Base-by-base conservation (phyloP, 30 jellyfish, hydroid and myxozoan species). In the Phacellophora camtschatica region DNA sequence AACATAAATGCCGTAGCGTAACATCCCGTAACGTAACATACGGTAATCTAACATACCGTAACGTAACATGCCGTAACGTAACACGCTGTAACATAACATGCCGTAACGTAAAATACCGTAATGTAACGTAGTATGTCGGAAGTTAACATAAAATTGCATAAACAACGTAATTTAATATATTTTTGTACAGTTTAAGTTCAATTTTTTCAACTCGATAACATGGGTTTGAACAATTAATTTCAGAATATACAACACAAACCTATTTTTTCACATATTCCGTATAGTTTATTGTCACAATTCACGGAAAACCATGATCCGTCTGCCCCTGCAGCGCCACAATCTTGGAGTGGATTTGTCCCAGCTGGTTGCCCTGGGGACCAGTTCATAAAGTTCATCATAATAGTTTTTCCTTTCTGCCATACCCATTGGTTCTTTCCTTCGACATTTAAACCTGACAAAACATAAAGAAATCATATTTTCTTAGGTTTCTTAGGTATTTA, bases 341-440 rank as follows among this genome's bases (percentile, higher is more conserved):
- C 95, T 41, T 71, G 85, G 61, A 81, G 22, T 23, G 80, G 80
- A 36, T 81, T 55, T 11, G 49, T 27, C 19, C 53, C 30, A 5
- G 77, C 68, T 22, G 84, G 95, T 49, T 83, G 82, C 31, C 69
- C 81, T 24, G 84, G 84, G 0, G 86, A 43, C 95, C 95, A 83
- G 72, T 83, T 83, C 43, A 59, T 50, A 36, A 68, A 83, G 19
- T 59, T 69, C 53, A n/a, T 43, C 2, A 46, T 75, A 25, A 48
- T 15, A 4, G 31, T 29, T 13, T 62, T 61, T 2, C 50, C 45
- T 15, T 43, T 63, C 20, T 77, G 78, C 90, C 90, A 77, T 46
- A 61, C 43, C 90, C 90, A 77, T 3, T 18, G 31, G 22, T 25
- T 43, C 43, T 57, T 25, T 11, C 82, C 72, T 29, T 68, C 90